A percentile compares a stretch with the other conserved stretches of the same genome.
phyloP scores from a whole-genome alignment of 2,888 invertebrate species.

The Caenorhabditis imperialis region DNA sequence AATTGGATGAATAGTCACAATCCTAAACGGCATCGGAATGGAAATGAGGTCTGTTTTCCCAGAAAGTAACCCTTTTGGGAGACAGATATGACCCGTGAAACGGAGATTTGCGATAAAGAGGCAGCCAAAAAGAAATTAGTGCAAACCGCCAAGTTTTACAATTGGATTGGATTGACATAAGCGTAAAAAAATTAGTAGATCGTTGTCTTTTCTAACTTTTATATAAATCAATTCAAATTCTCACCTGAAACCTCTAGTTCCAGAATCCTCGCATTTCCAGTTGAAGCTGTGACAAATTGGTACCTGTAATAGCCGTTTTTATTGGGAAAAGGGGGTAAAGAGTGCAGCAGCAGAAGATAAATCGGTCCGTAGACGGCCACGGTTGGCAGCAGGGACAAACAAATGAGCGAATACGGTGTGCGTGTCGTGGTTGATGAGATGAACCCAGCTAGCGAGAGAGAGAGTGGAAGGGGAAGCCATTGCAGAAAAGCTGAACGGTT shows the following conservation, averaged over 20 bases:
- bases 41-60: conserved; percentile 50
- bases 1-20: conserved; percentile 43
- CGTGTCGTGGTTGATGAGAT: conserved; percentile 36
- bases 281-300: conserved; percentile 1
- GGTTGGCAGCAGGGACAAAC: conserved; percentile 47
- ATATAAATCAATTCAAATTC: not conserved
- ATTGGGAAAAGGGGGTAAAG: conserved; percentile 4
- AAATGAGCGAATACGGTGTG: conserved; percentile 50
- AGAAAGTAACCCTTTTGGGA: conserved; percentile 48
- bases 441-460: conserved; percentile 11
- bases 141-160: conserved; percentile 30
- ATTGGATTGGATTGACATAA: not conserved
- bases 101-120: conserved; percentile 51
- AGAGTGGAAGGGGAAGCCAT: conserved; percentile 22
- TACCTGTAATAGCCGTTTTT: conserved; percentile 11
- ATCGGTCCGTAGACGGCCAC: conserved; percentile 46
- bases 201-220: no score
- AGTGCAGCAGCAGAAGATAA: conserved; percentile 40
- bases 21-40: conserved; percentile 26
- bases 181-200: no score
- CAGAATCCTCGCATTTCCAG: conserved; percentile 28
- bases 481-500: conserved; percentile 50
- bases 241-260: conserved; percentile 44
- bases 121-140: conserved; percentile 42
- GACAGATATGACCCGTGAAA: conserved; percentile 50